phyloP scores from a whole-genome alignment of 2,797 vertebrate species.

The Paramormyrops hopkinsi region DNA sequence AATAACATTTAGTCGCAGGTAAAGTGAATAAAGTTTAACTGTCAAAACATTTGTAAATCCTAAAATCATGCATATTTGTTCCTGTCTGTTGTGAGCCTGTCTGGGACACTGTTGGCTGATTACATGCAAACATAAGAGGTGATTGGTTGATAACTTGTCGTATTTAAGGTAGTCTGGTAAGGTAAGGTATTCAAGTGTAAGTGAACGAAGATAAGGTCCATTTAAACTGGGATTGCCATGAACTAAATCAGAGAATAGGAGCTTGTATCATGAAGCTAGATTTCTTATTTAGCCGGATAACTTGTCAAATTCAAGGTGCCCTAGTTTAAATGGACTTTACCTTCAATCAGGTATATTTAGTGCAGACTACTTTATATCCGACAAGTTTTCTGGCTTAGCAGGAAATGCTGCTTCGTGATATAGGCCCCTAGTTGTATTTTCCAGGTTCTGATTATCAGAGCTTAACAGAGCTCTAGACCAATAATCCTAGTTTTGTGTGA shows the following conservation, averaged over 20 bases:
- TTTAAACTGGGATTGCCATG: neutral
- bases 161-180: too few relatives aligned
- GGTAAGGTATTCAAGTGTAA: too few relatives aligned
- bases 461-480: too few relatives aligned
- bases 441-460: too few relatives aligned
- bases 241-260: neutral
- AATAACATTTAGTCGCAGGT: neutral
- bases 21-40: neutral
- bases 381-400: neutral
- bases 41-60: neutral
- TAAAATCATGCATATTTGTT: neutral
- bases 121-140: neutral
- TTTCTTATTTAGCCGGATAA: neutral
- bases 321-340: neutral
- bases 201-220: neutral
- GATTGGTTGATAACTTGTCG: neutral
- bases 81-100: neutral
- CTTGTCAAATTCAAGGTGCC: neutral
- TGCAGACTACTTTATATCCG: neutral
- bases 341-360: neutral
- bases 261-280: neutral
- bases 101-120: neutral
- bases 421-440: neutral
- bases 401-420: neutral
- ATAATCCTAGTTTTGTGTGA: too few relatives aligned